Evolutionary conservation across 2,888 invertebrate genomes (phyloP), one percentile per base, ranked within the genome.

Genomic region (Dermolepida albohirtum): DNA sequence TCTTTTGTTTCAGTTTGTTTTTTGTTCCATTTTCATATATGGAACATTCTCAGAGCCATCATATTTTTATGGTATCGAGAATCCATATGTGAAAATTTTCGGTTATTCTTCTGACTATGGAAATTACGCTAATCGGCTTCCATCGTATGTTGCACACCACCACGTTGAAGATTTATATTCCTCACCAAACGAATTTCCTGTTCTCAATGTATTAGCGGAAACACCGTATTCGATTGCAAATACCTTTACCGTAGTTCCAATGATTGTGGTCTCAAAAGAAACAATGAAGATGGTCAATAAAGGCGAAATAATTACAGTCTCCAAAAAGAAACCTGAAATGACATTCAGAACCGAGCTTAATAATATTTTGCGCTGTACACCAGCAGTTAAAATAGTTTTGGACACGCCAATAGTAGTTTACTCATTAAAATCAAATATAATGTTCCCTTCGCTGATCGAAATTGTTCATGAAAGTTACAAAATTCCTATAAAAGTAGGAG

Each of bases 401-500:
- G 80, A 81, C 39, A 77, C 78, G 57, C 85, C 85, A 1, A 74
- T 85, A 52, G 70, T 82, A 27, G 78, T 84, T 11, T 79, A 81
- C 52, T 79, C 78, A 52, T 76, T 82, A 64, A 81, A 81, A 70
- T 79, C 81, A 11, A 78, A 78, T 57, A 80, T 85, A 39, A 74
- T 83, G 11, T 85, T 85, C 73, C 85, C 85, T 1, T 74, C 82
- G 1, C 80, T 81, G 67, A 78, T 85, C 44, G 77, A 79, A 51
- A 82, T 85, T 50, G 65, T 80, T 5, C 81, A 83, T 71, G 80
- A 80, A 16, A 81, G 81, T 2, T 77, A 80, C 50, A 79, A 78
- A 65, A 80, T 85, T 71, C 82, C 84, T 0, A 80, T 85, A 34
- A 77, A 74, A 39, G 81, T 85, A 39, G 84, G 84, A 2, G 83